A percentile compares a stretch with the other conserved stretches of the same genome.
These are phyloP conservation scores for Artemisiospiza belli DNA, from an alignment of 2,113 vertebrate species.

Conservation along the genomic window DNA sequence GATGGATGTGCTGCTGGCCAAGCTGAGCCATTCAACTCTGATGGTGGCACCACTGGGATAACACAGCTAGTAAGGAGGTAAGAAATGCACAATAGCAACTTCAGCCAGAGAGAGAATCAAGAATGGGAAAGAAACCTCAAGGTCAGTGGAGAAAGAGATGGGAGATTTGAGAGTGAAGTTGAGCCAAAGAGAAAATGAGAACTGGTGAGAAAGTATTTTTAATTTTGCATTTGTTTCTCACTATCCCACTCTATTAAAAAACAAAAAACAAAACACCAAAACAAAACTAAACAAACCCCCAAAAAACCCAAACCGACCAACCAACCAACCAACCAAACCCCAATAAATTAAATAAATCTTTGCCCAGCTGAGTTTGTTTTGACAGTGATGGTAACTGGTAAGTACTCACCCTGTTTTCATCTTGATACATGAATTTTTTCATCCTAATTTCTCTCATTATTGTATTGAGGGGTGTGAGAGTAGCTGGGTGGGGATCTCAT, in stretches of 20 bases:
- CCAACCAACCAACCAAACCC: too few relatives aligned
- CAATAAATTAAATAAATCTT: background rate
- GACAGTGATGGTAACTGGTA: background rate
- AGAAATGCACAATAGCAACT: background rate
- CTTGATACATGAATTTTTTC: background rate
- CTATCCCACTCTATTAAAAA: too few relatives aligned
- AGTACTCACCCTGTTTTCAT: background rate
- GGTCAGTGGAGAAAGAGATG: background rate
- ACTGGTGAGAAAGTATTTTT: background rate
- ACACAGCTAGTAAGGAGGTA: background rate
- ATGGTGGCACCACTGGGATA: background rate
- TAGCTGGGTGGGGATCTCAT: accelerated
- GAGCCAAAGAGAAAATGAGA: background rate
- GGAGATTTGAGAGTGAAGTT: background rate
- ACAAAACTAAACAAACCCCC: background rate
- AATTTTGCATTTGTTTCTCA: background rate
- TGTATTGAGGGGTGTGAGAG: background rate
- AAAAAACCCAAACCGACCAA: background rate
- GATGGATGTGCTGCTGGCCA: background rate
- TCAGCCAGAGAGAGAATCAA: background rate
- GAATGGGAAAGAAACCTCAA: background rate
- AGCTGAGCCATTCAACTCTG: accelerated
- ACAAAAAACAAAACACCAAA: too few relatives aligned
- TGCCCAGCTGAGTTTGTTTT: background rate
- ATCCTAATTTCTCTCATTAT: background rate